Evolutionary conservation across 2,888 invertebrate genomes (phyloP).

Genomic region (Drosophila atroscutellata): DNA sequence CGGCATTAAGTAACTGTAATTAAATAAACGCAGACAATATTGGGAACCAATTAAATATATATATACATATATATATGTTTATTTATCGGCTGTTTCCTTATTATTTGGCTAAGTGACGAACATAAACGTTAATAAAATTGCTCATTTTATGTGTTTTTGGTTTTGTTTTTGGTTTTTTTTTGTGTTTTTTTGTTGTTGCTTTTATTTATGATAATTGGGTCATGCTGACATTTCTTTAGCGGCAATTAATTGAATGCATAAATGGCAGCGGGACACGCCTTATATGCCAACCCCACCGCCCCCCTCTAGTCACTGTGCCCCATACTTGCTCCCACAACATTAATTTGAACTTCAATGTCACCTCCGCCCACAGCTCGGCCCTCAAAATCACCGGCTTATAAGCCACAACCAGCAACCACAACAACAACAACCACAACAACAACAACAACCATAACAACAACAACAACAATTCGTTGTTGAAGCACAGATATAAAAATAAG

Average conservation of each 20-base stretch:
- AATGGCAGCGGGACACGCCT: conserved; percentile 44
- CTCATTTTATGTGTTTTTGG: conserved; percentile 17
- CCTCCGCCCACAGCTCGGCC: conserved; percentile 24
- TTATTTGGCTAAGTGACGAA: conserved; percentile 38
- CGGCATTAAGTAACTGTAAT: background rate
- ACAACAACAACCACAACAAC: background rate
- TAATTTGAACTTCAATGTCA: conserved; percentile 21
- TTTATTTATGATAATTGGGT: conserved; percentile 65
- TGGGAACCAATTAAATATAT: conserved; percentile 1
- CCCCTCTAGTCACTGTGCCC: background rate
- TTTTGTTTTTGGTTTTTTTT: background rate
- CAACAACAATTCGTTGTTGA: conserved; percentile 1
- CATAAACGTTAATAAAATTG: conserved; percentile 31
- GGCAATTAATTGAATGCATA: conserved; percentile 52
- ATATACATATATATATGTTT: background rate
- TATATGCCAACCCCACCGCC: background rate
- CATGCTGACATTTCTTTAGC: conserved; percentile 57
- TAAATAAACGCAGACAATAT: background rate
- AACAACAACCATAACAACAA: background rate
- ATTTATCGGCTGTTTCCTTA: conserved; percentile 9
- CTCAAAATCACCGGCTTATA: conserved; percentile 46
- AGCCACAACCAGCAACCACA: conserved; percentile 17
- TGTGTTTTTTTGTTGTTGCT: background rate
- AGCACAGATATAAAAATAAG: conserved; percentile 5
- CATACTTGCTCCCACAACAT: background rate